These are phyloP conservation scores for Eilema depressum DNA, from an alignment of 2,888 invertebrate genomes.

Conservation along the genomic window DNA sequence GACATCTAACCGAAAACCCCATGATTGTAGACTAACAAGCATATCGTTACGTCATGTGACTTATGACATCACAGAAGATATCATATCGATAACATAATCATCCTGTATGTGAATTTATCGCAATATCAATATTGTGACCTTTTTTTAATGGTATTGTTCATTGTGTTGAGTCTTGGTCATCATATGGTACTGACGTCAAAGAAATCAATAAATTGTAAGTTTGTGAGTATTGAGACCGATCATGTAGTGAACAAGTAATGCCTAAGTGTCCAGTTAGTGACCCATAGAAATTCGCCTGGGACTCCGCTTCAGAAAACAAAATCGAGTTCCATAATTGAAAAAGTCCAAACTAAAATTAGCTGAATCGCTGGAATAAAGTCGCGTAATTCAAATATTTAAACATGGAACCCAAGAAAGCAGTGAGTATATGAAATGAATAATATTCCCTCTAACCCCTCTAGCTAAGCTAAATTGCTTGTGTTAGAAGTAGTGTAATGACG, in stretches of 20 bases:
- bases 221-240: too few relatives aligned
- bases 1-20: too few relatives aligned
- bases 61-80: not conserved
- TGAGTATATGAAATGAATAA: too few relatives aligned
- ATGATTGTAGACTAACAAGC: not conserved
- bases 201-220: slow-evolving; percentile 31
- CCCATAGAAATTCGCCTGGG: too few relatives aligned
- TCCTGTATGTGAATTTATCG: slow-evolving; percentile 67
- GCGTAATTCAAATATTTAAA: too few relatives aligned
- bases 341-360: not conserved
- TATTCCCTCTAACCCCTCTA: too few relatives aligned
- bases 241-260: too few relatives aligned
- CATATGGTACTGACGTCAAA: slow-evolving; percentile 63
- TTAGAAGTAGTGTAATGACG: too few relatives aligned
- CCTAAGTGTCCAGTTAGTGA: too few relatives aligned
- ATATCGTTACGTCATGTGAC: not conserved
- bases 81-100: slow-evolving; percentile 40
- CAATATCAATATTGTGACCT: slow-evolving; percentile 83
- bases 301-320: too few relatives aligned
- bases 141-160: slow-evolving; percentile 82
- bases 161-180: slow-evolving; percentile 82
- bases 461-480: too few relatives aligned
- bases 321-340: not conserved
- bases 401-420: too few relatives aligned
- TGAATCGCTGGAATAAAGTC: not conserved